These are phyloP conservation scores for Poeciliopsis prolifica DNA, from an alignment of 2,113 vertebrate genomes.

Conservation along the genomic window DNA sequence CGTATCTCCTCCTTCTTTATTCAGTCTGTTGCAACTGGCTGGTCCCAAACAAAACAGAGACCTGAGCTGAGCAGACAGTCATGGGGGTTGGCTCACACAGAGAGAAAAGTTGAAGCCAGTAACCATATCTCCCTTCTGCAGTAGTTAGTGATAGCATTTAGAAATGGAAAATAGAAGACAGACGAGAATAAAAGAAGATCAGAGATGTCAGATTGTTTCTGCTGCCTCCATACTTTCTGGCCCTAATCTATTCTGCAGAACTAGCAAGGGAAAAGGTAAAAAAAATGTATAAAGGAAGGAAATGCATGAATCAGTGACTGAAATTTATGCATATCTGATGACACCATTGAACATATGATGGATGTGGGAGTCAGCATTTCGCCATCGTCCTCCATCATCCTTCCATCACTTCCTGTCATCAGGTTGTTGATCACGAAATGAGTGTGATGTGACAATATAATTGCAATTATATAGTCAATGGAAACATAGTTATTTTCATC, in stretches of 20 bases:
- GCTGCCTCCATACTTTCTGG: not conserved
- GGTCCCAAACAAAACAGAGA: constrained; percentile 25
- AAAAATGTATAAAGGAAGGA: not conserved
- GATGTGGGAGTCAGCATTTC: too few relatives aligned
- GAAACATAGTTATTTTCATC: too few relatives aligned
- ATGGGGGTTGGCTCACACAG: constrained; percentile 16
- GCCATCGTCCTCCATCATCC: too few relatives aligned
- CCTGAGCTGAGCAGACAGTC: constrained; percentile 29
- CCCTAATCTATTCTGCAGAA: constrained; percentile 61
- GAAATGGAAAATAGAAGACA: constrained; percentile 27
- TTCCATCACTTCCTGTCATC: too few relatives aligned
- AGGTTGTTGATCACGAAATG: too few relatives aligned
- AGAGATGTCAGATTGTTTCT: constrained; percentile 38
- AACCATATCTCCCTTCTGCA: constrained; percentile 14
- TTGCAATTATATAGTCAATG: too few relatives aligned
- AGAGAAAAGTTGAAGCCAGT: constrained; percentile 27
- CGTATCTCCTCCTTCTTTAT: not conserved
- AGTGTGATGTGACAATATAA: too few relatives aligned
- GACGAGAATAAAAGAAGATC: constrained; percentile 16
- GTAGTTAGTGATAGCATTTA: constrained; percentile 1
- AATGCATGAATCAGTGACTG: not conserved
- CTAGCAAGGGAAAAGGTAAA: constrained; percentile 5
- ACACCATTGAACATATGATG: not conserved
- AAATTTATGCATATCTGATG: constrained; percentile 11
- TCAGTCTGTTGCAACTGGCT: not conserved